Base-by-base conservation (phyloP, 1,140 invertebrate genomes). In the Macrobrachium rosenbergii region DNA sequence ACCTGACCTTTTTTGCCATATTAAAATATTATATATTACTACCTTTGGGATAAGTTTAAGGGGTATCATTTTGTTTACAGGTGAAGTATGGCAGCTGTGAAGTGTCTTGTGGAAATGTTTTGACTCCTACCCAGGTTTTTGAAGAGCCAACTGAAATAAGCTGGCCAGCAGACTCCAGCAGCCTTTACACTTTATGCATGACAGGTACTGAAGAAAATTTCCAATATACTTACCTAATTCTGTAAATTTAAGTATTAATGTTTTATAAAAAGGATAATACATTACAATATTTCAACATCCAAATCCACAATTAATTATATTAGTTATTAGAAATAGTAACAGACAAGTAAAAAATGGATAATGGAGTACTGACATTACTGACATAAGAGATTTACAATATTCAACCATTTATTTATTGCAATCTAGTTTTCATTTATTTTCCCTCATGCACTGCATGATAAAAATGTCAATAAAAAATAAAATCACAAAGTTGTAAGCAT, bases 171-270 rank as follows among this genome's bases (percentile, higher is more conserved):
- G 81, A 82, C 52, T 45, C 52, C 3, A 43, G 45, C 21, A 69
- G 43, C 59, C 64, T 82, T 69, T 82, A 82, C 81, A 82, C 81
- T 5, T 45, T 82, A n/a, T 82, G 81, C 64, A 60, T 82, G 81
- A 82, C 81, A 59, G 81, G 81, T 82, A 69, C 58, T n/a, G 43
- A 14, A 17, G 23, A 16, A 23, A 14, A 23, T 17, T 8, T 19
- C 23, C 5, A 23, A 21, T 17, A 37, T 21, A 12, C 21, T 73
- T n/a, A 37, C n/a, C 16, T 43, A 21, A 0, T 43, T 2, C 43
- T 73, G 28, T 73, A 23, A 73, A 37, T 23, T 21, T 17, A 73
- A 2, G 17, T 19, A 73, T 37, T 37, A 19, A 73, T 73, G 43
- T 73, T 73, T 73, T 73, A 11, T 72, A 2, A 37, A 72, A 72